These are phyloP conservation scores for Galaxea fascicularis DNA, from an alignment of 92 coral and sea anemone genomes.

Conservation along the genomic window DNA sequence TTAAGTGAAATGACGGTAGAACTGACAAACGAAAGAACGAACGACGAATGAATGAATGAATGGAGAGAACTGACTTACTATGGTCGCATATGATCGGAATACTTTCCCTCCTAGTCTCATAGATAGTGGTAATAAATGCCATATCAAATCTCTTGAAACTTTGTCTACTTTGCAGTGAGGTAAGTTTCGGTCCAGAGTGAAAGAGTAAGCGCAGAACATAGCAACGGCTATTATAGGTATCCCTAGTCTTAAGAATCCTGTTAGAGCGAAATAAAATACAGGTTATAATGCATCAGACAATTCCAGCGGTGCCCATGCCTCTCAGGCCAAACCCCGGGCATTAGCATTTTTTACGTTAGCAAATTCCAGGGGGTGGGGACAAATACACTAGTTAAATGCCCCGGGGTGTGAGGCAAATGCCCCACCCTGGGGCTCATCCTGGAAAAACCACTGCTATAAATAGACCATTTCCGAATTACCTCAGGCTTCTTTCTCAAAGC, in stretches of 20 bases:
- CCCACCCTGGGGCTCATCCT: too few species aligned
- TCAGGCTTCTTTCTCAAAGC: too few species aligned
- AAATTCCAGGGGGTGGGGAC: too few species aligned
- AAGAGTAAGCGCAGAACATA: background rate
- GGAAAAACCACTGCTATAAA: too few species aligned
- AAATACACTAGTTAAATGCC: too few species aligned
- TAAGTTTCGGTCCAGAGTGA: background rate
- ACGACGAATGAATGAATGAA: background rate
- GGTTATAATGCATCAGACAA: too few species aligned
- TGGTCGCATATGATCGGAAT: background rate
- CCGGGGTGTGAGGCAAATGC: too few species aligned
- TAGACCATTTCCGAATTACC: too few species aligned
- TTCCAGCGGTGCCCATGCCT: too few species aligned
- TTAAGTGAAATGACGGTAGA: too few species aligned
- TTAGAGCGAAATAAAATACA: background rate
- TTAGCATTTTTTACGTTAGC: too few species aligned
- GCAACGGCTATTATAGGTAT: background rate
- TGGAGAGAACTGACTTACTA: background rate
- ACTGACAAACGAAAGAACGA: background rate
- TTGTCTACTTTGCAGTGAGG: slow-evolving; percentile 16
- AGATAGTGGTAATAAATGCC: slow-evolving; percentile 27
- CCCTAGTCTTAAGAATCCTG: background rate
- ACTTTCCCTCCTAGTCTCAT: slow-evolving; percentile 34
- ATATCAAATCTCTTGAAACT: slow-evolving; percentile 14
- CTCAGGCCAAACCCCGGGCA: too few species aligned